Evolutionary conservation across 2,797 vertebrate genomes (phyloP).

Genomic region (Microchirus variegatus): DNA sequence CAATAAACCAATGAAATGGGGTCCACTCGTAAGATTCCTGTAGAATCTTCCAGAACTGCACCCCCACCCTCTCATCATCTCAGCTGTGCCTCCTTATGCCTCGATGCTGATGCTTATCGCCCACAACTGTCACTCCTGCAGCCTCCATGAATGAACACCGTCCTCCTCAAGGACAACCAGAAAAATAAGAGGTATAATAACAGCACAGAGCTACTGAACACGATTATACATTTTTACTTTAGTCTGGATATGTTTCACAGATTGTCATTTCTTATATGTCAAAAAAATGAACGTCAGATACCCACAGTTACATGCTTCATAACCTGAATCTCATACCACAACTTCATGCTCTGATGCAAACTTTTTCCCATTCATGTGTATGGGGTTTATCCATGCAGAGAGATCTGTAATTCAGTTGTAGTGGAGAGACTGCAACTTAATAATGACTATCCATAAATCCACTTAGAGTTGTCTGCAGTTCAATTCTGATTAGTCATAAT

Average conservation of each 20-base stretch:
- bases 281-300: no score
- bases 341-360: no score
- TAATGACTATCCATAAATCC: no score
- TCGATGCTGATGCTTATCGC: conserved; percentile 45
- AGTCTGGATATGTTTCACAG: not conserved
- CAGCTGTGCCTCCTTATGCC: conserved; percentile 38
- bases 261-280: no score
- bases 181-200: not conserved
- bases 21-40: conserved; percentile 70
- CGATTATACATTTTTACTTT: conserved; percentile 6
- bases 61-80: conserved; percentile 66
- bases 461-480: no score
- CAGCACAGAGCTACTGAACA: not conserved
- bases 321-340: no score
- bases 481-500: no score
- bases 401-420: no score
- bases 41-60: conserved; percentile 78
- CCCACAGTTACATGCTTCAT: no score
- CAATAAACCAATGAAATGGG: conserved; percentile 69
- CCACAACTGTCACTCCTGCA: conserved; percentile 43
- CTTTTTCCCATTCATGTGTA: no score
- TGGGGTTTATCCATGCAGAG: no score
- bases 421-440: no score
- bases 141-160: conserved; percentile 5
- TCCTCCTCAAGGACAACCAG: not conserved